Evolutionary conservation across 1,140 invertebrate species (phyloP).

Genomic region (Gonioctena quinquepunctata): DNA sequence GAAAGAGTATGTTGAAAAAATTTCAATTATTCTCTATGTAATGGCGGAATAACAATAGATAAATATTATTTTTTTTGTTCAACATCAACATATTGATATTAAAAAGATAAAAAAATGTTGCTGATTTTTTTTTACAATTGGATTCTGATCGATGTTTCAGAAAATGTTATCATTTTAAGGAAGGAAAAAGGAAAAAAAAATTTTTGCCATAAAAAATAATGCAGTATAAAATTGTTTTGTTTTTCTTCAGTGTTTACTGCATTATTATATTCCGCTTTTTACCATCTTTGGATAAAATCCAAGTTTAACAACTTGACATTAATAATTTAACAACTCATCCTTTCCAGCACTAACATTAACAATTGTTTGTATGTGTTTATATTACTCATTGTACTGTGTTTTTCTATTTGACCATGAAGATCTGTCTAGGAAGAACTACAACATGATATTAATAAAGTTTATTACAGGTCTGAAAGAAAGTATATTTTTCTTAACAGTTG

Average conservation of each 20-base stretch:
- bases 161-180: too few species aligned
- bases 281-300: not conserved
- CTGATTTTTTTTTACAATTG: too few species aligned
- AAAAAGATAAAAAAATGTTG: too few species aligned
- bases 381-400: not conserved
- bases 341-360: conserved; percentile 20
- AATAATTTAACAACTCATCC: conserved; percentile 5
- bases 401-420: not conserved
- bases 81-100: too few species aligned
- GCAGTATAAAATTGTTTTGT: not conserved
- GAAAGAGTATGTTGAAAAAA: conserved; percentile 30
- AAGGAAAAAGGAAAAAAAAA: too few species aligned
- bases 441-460: conserved; percentile 22
- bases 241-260: not conserved
- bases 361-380: not conserved
- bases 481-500: not conserved
- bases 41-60: not conserved
- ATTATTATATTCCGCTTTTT: not conserved
- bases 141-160: too few species aligned
- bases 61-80: too few species aligned
- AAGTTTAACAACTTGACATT: not conserved
- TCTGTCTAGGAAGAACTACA: conserved; percentile 26
- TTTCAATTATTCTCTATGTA: not conserved
- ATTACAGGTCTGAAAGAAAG: conserved; percentile 34
- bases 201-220: too few species aligned